Evolutionary conservation across 2,113 vertebrate species (phyloP).

Genomic region (Lipotes vexillifer): DNA sequence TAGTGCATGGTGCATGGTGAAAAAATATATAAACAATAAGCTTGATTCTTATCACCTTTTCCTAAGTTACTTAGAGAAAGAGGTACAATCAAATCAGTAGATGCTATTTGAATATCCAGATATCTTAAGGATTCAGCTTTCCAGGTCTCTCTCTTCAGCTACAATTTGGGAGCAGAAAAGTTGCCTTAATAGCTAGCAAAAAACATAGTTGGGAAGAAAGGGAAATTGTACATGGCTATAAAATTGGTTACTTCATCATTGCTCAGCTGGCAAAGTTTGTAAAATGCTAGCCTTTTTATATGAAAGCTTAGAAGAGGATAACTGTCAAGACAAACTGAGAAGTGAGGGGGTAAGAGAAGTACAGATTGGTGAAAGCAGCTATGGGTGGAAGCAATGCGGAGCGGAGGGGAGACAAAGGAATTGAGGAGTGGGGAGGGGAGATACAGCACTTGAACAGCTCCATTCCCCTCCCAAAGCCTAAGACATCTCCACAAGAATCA

Average conservation of each 20-base stretch:
- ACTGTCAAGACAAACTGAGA: not conserved
- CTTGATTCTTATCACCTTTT: not conserved
- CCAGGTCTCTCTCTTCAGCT: not conserved
- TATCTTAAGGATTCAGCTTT: not conserved
- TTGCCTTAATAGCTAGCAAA: not conserved
- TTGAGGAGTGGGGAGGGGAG: not conserved
- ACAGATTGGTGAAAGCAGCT: not conserved
- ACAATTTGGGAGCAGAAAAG: not conserved
- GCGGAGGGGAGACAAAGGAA: not conserved
- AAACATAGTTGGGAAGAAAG: not conserved
- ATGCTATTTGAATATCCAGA: not conserved
- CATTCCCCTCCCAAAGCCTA: not conserved
- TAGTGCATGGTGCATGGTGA: not conserved
- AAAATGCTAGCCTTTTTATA: not conserved
- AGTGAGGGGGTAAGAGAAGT: not conserved
- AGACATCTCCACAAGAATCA: not conserved
- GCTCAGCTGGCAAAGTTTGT: not conserved
- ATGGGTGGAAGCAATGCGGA: not conserved
- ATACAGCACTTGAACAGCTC: not conserved
- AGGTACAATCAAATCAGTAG: not conserved
- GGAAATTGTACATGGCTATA: not conserved
- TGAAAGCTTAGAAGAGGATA: not conserved
- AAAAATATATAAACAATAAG: not conserved
- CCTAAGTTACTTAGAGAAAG: not conserved
- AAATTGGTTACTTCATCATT: not conserved